phyloP scores from a whole-genome alignment of 2,797 vertebrate species.

The Microctenopoma stevenorrisi region DNA sequence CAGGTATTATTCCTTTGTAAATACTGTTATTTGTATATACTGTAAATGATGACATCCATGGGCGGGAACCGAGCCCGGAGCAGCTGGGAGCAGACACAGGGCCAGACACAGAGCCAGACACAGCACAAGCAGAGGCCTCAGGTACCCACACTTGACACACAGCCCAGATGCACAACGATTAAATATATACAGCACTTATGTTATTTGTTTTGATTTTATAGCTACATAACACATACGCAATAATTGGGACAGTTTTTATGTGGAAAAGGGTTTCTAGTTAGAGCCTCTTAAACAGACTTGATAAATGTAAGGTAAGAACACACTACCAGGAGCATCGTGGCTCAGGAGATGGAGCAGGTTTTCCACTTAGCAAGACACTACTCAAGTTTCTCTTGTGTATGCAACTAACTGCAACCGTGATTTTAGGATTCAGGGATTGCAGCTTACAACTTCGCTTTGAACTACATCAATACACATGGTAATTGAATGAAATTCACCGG shows the following conservation, averaged over 20 bases:
- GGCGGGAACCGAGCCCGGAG: constrained; percentile 96
- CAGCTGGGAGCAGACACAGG: constrained; percentile 97
- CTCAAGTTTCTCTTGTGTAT: no score
- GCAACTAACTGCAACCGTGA: neutral
- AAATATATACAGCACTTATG: neutral
- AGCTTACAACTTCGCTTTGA: neutral
- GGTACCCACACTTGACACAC: constrained; percentile 67
- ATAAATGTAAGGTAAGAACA: no score
- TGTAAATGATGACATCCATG: constrained; percentile 99
- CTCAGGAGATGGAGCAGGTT: no score
- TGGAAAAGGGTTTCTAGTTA: neutral
- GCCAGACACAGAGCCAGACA: constrained; percentile 98
- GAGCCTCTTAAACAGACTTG: neutral
- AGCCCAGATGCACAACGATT: neutral
- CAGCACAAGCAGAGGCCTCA: constrained; percentile 93
- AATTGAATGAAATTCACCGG: neutral
- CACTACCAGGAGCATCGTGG: no score
- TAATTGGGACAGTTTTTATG: neutral
- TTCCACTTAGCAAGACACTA: no score
- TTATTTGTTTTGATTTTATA: neutral
- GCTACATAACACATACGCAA: neutral
- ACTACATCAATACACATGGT: neutral
- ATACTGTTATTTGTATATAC: constrained; percentile 99
- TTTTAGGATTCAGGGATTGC: constrained; percentile 8
- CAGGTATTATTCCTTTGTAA: constrained; percentile 99